phyloP scores from a whole-genome alignment of 2,797 vertebrate species.

The Sylvia borin region DNA sequence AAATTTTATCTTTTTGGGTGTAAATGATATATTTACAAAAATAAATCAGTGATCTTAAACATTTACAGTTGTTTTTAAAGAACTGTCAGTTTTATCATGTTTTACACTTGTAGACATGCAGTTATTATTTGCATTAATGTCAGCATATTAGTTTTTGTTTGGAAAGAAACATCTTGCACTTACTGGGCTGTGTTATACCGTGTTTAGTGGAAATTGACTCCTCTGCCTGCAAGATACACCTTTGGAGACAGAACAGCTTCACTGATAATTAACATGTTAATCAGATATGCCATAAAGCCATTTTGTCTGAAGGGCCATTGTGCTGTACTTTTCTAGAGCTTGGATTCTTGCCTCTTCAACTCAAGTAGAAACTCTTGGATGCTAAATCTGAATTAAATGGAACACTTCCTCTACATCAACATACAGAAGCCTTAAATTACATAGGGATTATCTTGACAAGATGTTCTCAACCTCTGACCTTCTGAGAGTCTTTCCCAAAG shows the following conservation, averaged over 20 bases:
- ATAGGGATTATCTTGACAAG: background rate
- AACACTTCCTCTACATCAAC: background rate
- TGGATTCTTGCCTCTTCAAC: background rate
- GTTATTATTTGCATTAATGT: background rate
- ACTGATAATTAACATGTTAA: background rate
- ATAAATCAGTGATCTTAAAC: background rate
- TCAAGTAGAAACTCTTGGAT: background rate
- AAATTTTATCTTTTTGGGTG: background rate
- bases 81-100: background rate
- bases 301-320: background rate
- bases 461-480: background rate
- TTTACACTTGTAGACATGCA: background rate
- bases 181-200: background rate
- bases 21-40: background rate
- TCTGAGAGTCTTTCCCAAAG: background rate
- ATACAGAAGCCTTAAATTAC: background rate
- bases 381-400: background rate
- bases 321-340: background rate
- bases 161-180: background rate
- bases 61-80: background rate
- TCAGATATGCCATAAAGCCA: background rate
- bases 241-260: background rate
- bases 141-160: background rate
- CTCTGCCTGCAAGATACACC: background rate
- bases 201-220: background rate